Evolutionary conservation across 2,797 vertebrate genomes (phyloP).

Genomic region (Pseudocheirus occidentalis): DNA sequence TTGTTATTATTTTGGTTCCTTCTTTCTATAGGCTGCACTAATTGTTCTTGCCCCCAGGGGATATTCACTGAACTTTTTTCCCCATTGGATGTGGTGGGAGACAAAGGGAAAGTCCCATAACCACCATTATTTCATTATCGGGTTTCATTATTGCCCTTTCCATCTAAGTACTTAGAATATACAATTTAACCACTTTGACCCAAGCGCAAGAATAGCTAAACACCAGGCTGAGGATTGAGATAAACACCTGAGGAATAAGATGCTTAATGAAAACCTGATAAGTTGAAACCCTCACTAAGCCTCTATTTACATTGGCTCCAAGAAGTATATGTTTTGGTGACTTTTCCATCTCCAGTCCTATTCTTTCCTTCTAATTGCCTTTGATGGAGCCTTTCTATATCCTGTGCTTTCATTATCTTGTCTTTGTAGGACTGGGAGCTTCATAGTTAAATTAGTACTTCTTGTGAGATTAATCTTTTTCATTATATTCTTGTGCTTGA

Average conservation of each 20-base stretch:
- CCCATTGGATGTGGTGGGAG: constrained; percentile 3
- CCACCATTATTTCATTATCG: not conserved
- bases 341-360: not conserved
- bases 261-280: not conserved
- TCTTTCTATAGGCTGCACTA: not conserved
- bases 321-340: not conserved
- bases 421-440: not conserved
- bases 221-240: not conserved
- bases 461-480: constrained; percentile 1
- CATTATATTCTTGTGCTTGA: constrained; percentile 15
- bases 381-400: not conserved
- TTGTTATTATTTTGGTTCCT: not conserved
- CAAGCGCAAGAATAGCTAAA: not conserved
- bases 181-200: not conserved
- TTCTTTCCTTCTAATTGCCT: not conserved
- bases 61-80: not conserved
- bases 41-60: not conserved
- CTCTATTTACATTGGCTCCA: not conserved
- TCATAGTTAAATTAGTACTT: constrained; percentile 10
- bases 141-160: not conserved
- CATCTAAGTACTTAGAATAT: not conserved
- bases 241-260: not conserved
- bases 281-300: not conserved
- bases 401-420: not conserved
- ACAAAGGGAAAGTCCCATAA: not conserved